A percentile compares a stretch with the other conserved stretches of the same genome.
Evolutionary conservation across 2,888 invertebrate species (phyloP).

Genomic region (Macroteleia sp.): DNA sequence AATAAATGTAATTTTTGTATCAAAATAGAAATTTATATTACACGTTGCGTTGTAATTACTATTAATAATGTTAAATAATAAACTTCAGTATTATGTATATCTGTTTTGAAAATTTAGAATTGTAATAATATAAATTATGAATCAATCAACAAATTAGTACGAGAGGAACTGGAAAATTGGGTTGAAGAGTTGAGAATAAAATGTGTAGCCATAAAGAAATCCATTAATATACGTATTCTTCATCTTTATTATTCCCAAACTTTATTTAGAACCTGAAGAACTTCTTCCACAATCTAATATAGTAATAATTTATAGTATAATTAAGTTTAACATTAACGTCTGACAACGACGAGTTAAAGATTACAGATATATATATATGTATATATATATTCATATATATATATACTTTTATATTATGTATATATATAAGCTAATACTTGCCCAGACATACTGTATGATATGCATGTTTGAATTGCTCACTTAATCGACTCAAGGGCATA

Average conservation of each 20-base stretch:
- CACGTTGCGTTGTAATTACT: no score
- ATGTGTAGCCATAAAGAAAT: not conserved
- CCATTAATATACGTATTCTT: conserved; percentile 69
- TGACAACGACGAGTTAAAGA: conserved; percentile 82
- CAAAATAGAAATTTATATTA: no score
- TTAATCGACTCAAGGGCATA: conserved; percentile 78
- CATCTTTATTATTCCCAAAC: conserved; percentile 81
- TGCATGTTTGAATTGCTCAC: conserved; percentile 78
- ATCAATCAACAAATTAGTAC: no score
- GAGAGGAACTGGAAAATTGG: no score
- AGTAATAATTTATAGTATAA: conserved; percentile 71
- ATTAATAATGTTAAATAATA: no score
- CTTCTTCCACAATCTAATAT: conserved; percentile 83
- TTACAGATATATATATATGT: conserved; percentile 72
- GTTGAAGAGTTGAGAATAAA: no score
- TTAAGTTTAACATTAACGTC: conserved; percentile 81
- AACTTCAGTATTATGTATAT: no score
- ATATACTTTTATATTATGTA: conserved; percentile 70
- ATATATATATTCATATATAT: conserved; percentile 71
- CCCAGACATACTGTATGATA: conserved; percentile 83
- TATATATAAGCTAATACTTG: conserved; percentile 81
- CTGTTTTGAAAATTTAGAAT: no score
- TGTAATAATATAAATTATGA: no score
- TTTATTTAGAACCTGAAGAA: conserved; percentile 82
- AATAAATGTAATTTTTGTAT: no score